A percentile compares a stretch with the other conserved stretches of the same genome.
These are phyloP conservation scores for Papilio glaucus DNA, from an alignment of 1,140 invertebrate species.

Conservation along the genomic window DNA sequence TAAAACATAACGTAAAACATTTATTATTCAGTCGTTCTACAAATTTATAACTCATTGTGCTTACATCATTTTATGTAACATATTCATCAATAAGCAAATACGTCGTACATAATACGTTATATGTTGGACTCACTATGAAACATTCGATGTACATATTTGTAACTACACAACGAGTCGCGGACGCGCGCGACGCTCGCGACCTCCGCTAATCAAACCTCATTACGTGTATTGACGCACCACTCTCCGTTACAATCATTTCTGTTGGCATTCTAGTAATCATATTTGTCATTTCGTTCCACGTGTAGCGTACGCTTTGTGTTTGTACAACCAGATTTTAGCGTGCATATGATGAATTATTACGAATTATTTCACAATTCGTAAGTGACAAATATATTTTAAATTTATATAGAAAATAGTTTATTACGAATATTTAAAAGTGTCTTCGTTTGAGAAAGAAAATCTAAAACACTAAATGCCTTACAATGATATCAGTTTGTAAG, in stretches of 20 bases:
- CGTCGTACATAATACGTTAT: no score
- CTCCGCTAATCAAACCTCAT: slow-evolving; percentile 69
- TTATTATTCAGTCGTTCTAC: no score
- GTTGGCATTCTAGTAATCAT: slow-evolving; percentile 54
- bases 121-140: no score
- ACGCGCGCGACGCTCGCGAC: slow-evolving; percentile 39
- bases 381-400: not conserved
- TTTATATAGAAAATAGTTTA: not conserved
- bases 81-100: no score
- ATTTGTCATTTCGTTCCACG: slow-evolving; percentile 17
- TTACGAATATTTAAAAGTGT: not conserved
- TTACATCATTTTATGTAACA: no score
- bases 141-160: not conserved
- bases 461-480: no score
- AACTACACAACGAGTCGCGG: slow-evolving; percentile 48
- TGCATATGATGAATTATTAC: not conserved
- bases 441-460: no score
- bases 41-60: no score
- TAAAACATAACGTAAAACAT: no score
- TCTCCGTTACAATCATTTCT: slow-evolving; percentile 69
- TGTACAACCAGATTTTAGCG: not conserved
- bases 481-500: no score
- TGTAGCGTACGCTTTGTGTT: slow-evolving; percentile 2
- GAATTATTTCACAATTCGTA: not conserved
- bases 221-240: slow-evolving; percentile 65